Base-by-base conservation (phyloP, 2,888 invertebrate genomes). In the Octodonta nipae region DNA sequence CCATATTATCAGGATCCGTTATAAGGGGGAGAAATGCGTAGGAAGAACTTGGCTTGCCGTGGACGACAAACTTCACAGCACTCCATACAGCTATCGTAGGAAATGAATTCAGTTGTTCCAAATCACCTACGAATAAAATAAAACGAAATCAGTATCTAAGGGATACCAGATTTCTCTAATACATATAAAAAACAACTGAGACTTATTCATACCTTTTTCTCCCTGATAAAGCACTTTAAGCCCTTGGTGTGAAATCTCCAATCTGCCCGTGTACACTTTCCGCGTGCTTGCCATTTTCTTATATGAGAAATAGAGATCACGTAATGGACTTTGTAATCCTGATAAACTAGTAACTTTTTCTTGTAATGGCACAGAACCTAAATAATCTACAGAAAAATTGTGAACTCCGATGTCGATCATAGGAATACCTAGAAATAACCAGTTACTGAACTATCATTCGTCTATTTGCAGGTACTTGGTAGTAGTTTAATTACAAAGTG, bases 21-120 rank as follows among this genome's bases (percentile, higher is more conserved):
- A 83, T 81, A 7, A 89, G 63, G 3, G 89, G 89, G 41, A 88
- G 63, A 56, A 89, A 89, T 17, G 88, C 87, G 55, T 75, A 81
- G 1, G 53, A 53, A 8, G 42, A 37, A 22, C 22, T 30, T 3
- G 13, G 14, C 8, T 8, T 11, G 33, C 71, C 70, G 40, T 79
- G 77, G 12, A 80, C 71, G 5, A 83, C 78, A 55, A 88, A 82
- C 58, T 86, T 84, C 2, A 89, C 78, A 0, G 88, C 87, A 11
- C 88, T 88, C 89, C 89, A 89, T 2, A 89, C 88, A 2, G 88
- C 88, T 59, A 89, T 89, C 27, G 86, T 82, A 12, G 87, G 82
- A 52, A 88, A 89, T 2, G 87, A 83, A 52, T 88, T 87, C 32
- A 80, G 58, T 50, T 73, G 70, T 54, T 74, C 74, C 32, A 73